Percentiles rank a stretch among this genome's conserved stretches.
Evolutionary conservation across 2,888 invertebrate genomes (phyloP).

Genomic region (Leucania comma): DNA sequence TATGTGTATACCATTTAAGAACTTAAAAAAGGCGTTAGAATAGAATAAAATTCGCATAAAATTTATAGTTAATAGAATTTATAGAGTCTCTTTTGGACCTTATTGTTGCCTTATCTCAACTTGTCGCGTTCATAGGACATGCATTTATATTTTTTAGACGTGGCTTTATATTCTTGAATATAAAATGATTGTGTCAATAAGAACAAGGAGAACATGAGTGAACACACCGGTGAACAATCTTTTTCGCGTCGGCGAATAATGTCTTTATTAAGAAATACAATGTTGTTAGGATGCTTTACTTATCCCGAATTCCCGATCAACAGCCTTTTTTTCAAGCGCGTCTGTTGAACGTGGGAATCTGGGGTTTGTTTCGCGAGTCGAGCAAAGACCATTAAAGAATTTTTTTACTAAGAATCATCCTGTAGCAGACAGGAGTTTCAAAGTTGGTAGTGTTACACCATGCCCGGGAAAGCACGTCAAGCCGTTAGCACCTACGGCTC

Average conservation of each 20-base stretch:
- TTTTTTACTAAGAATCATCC: too few species aligned
- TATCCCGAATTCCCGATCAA: too few species aligned
- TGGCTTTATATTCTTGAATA: background rate
- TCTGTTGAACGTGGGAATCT: background rate
- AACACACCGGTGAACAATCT: background rate
- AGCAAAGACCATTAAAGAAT: too few species aligned
- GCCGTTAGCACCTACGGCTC: too few species aligned
- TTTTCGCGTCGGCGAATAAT: slow-evolving; percentile 1
- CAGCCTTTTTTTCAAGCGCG: background rate
- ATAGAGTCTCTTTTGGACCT: background rate
- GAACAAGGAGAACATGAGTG: background rate
- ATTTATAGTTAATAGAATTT: background rate
- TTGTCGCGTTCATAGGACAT: background rate
- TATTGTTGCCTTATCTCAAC: background rate
- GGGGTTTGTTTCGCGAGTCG: too few species aligned
- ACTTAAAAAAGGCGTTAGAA: slow-evolving; percentile 29
- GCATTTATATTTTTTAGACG: background rate
- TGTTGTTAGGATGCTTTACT: background rate
- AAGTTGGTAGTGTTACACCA: too few species aligned
- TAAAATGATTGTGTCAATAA: background rate
- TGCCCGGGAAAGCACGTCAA: too few species aligned
- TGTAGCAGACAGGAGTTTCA: too few species aligned
- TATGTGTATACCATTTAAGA: background rate
- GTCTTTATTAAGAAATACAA: background rate
- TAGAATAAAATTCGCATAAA: slow-evolving; percentile 8